phyloP scores from a whole-genome alignment of 2,113 vertebrate genomes.

The Paradisaea rubra region DNA sequence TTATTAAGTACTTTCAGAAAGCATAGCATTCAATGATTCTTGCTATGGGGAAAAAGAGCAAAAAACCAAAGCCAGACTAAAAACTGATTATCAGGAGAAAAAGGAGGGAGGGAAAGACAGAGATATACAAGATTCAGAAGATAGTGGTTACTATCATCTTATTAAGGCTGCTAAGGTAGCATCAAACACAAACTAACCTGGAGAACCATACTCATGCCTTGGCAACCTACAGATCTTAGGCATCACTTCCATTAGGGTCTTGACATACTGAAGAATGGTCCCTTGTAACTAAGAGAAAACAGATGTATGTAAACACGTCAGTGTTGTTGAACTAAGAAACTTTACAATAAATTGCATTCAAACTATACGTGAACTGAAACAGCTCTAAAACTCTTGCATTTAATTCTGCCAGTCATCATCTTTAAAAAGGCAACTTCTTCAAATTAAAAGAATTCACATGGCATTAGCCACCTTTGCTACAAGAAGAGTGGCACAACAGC shows the following conservation, averaged over 20 bases:
- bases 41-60: background rate
- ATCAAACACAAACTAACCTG: conserved; percentile 70
- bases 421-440: background rate
- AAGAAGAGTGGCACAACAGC: background rate
- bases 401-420: background rate
- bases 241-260: conserved; percentile 90
- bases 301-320: background rate
- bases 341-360: background rate
- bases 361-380: background rate
- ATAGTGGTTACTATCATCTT: background rate
- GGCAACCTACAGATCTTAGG: conserved; percentile 88
- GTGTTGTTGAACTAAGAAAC: background rate
- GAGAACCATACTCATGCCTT: conserved; percentile 86
- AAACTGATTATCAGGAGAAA: background rate
- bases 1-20: background rate
- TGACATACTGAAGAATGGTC: conserved; percentile 87
- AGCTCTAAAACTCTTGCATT: background rate
- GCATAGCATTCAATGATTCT: background rate
- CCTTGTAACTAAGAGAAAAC: conserved; percentile 78
- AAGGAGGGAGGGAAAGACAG: background rate
- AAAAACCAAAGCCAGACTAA: background rate
- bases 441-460: background rate
- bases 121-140: background rate
- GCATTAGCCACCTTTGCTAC: background rate
- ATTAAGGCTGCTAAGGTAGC: background rate